Conservation (phyloP, 1,140 invertebrate species). For the Coenobita brevimanus region DNA sequence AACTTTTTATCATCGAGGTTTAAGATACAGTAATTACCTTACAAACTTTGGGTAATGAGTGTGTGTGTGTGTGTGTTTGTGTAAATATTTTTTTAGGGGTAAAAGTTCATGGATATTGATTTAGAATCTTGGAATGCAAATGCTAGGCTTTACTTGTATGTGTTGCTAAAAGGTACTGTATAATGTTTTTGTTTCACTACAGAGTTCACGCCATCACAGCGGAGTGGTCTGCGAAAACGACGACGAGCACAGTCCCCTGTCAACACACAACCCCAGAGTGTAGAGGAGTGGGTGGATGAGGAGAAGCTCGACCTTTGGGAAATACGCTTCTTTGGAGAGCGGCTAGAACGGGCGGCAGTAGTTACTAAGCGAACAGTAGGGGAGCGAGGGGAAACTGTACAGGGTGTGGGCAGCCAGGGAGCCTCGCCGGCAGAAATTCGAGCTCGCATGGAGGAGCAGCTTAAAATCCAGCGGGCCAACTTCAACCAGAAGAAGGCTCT, state of each 20-base stretch:
- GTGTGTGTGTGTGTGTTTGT: constrained; percentile 10
- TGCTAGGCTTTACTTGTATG: too few species aligned
- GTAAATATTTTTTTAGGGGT: too few species aligned
- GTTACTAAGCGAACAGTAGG: constrained; percentile 43
- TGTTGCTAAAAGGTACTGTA: not conserved
- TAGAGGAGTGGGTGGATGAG: constrained; percentile 96
- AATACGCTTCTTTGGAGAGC: constrained; percentile 95
- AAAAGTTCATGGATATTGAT: too few species aligned
- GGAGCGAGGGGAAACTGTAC: constrained; percentile 32
- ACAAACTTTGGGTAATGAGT: too few species aligned
- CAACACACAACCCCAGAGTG: constrained; percentile 90
- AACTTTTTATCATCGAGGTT: too few species aligned
- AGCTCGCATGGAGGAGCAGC: constrained; percentile 65
- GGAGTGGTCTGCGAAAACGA: constrained; percentile 92
- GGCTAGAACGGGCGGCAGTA: constrained; percentile 72
- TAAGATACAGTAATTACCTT: too few species aligned
- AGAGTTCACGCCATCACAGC: constrained; percentile 92
- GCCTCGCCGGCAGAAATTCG: constrained; percentile 52
- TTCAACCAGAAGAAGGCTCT: constrained; percentile 63
- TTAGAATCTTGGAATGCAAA: too few species aligned
- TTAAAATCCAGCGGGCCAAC: constrained; percentile 66
- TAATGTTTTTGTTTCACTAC: constrained; percentile 6
- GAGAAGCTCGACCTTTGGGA: constrained; percentile 97
- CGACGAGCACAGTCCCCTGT: constrained; percentile 92
- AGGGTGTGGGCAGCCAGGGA: constrained; percentile 29